Evolutionary conservation across 2,113 vertebrate species (phyloP).

Genomic region (Upupa epops): DNA sequence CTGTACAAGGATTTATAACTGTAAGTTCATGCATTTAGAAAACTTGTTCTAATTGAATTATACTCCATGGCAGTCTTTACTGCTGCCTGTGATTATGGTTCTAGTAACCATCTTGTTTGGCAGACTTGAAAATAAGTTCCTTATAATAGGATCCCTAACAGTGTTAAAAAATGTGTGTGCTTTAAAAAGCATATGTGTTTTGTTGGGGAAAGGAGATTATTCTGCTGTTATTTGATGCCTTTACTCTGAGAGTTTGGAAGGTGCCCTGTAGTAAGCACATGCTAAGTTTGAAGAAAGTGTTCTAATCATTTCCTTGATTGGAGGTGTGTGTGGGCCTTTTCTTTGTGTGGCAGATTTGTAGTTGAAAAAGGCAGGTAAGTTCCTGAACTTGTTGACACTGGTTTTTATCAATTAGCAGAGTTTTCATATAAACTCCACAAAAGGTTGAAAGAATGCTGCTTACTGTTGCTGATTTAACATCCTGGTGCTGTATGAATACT

Average conservation of each 20-base stretch:
- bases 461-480: not conserved
- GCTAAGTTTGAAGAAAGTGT: not conserved
- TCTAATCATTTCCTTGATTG: not conserved
- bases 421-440: not conserved
- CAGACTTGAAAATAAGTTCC: constrained; percentile 46
- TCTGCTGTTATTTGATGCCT: not conserved
- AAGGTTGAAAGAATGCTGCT: not conserved
- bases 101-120: constrained; percentile 51
- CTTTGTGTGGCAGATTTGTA: not conserved
- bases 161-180: constrained; percentile 3
- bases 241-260: not conserved
- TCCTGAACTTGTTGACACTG: not conserved
- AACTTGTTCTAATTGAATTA: constrained; percentile 52
- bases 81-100: constrained; percentile 23
- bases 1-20: constrained; percentile 37
- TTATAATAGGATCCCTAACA: constrained; percentile 5
- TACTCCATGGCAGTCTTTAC: constrained; percentile 48
- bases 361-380: not conserved
- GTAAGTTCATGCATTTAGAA: constrained; percentile 46
- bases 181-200: constrained; percentile 34
- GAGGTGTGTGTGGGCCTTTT: not conserved
- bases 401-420: not conserved
- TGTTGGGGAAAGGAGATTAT: not conserved
- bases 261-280: not conserved
- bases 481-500: not conserved